These are phyloP conservation scores for Cololabis saira DNA, from an alignment of 2,113 vertebrate species.

Conservation along the genomic window DNA sequence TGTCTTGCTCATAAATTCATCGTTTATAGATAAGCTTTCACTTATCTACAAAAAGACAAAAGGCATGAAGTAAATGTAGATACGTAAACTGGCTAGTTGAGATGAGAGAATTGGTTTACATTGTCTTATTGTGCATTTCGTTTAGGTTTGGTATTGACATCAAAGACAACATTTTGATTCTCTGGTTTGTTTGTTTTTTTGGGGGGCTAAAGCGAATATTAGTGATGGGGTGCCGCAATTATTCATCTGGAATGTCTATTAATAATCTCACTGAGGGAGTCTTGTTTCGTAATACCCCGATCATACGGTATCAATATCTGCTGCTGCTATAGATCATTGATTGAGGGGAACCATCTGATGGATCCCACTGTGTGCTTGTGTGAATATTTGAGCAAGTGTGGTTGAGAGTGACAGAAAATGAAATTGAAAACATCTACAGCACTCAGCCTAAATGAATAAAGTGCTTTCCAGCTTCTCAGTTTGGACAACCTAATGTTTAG, in stretches of 20 bases:
- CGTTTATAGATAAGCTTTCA: neutral
- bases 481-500: slow-evolving; percentile 26
- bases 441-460: slow-evolving; percentile 35
- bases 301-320: slow-evolving; percentile 48
- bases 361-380: slow-evolving; percentile 9
- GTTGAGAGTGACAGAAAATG: slow-evolving; percentile 11
- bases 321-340: slow-evolving; percentile 47
- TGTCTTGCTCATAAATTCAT: slow-evolving; percentile 11
- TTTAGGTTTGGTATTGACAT: too few relatives aligned
- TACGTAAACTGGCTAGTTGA: too few relatives aligned
- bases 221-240: slow-evolving; percentile 48
- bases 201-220: too few relatives aligned
- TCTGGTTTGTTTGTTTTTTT: too few relatives aligned
- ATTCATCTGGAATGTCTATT: slow-evolving; percentile 56
- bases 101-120: too few relatives aligned
- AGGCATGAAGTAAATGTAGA: too few relatives aligned
- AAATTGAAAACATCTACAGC: slow-evolving; percentile 34
- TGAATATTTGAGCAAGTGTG: slow-evolving; percentile 2
- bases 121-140: too few relatives aligned
- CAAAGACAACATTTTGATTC: too few relatives aligned
- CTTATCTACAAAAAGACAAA: slow-evolving; percentile 3
- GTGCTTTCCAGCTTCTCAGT: slow-evolving; percentile 34
- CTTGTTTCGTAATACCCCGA: too few relatives aligned
- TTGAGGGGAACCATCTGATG: slow-evolving; percentile 27
- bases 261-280: slow-evolving; percentile 48